These are phyloP conservation scores for Geotrupes spiniger DNA, from an alignment of 2,888 invertebrate genomes.

Conservation along the genomic window DNA sequence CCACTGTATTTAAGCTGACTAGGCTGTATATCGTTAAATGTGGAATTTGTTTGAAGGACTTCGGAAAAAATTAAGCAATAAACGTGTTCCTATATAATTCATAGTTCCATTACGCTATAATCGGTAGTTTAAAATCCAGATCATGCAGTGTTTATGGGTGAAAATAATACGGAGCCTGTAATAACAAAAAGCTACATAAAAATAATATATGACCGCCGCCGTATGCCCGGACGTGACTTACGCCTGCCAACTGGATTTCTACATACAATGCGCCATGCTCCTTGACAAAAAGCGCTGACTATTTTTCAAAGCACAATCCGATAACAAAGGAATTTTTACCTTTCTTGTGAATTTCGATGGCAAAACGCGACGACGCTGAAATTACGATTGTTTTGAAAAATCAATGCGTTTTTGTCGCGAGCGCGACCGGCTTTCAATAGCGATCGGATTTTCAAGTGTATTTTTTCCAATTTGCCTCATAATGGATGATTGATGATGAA, in stretches of 20 bases:
- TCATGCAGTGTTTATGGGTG: constrained; percentile 23
- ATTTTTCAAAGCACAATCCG: constrained; percentile 28
- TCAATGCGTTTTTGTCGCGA: too few relatives aligned
- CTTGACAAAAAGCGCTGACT: constrained; percentile 22
- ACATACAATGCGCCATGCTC: constrained; percentile 23
- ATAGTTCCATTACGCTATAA: constrained; percentile 16
- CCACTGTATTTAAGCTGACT: too few relatives aligned
- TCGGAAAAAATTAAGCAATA: too few relatives aligned
- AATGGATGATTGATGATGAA: constrained; percentile 1
- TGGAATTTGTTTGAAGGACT: too few relatives aligned
- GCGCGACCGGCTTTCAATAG: too few relatives aligned
- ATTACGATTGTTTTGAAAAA: too few relatives aligned
- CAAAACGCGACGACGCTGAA: not conserved
- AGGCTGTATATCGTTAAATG: too few relatives aligned
- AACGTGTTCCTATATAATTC: not conserved
- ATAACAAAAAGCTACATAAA: constrained; percentile 32
- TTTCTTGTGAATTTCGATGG: not conserved
- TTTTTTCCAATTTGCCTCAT: not conserved
- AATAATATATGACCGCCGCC: constrained; percentile 33
- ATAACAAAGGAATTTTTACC: constrained; percentile 25
- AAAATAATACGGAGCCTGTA: constrained; percentile 16
- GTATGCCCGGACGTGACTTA: constrained; percentile 33
- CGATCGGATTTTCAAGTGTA: too few relatives aligned
- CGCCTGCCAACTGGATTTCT: constrained; percentile 22
- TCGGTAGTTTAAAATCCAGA: constrained; percentile 22